Evolutionary conservation across 1,140 invertebrate species (phyloP), one percentile per base, ranked within the genome.

Genomic region (Aporrectodea caliginosa): DNA sequence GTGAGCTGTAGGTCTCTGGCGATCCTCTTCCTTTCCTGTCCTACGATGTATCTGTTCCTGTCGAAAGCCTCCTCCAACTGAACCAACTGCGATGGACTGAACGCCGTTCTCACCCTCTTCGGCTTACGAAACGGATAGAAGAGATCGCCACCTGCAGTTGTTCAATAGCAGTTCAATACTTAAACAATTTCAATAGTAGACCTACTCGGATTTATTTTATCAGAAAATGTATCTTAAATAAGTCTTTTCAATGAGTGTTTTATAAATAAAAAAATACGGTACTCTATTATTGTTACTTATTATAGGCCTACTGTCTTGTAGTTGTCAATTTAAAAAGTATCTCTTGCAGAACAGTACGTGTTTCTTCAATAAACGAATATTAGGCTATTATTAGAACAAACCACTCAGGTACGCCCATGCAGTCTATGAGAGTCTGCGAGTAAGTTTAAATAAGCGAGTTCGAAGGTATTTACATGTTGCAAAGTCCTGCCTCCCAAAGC

Each of bases 1-100:
- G 95, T 96, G 81, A 98, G 90, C 84, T 93, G 95, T 68, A 99
- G 90, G 75, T 93, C 93, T 84, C 96, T 93, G 0, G 98, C 97
- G 80, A 99, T 90, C 87, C 98, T 95, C 89, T 99, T 99, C 82
- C 98, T 92, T 89, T 99, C 98, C 29, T 95, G 95, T 0, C 98
- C 98, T 30, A 99, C 96, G 33, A 99, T 96, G 89, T 99, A 99
- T 87, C 99, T 97, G 89, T 99, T 99, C 88, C 96, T 96, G 89
- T 99, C 96, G 89, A 99, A 99, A 35, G 97, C 97, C 86, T 98
- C 95, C 87, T 99, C 98, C 84, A 99, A 88, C 88, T 98, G 97
- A 58, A 99, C 90, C 76, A 99, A 91, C 89, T 99, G 98, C 69
- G 94, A 95, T 0, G 98, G 97, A 81, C 95, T 97, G 89, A 99